These are phyloP conservation scores for Ginglymostoma cirratum DNA, from an alignment of 2,113 vertebrate species.

Conservation along the genomic window DNA sequence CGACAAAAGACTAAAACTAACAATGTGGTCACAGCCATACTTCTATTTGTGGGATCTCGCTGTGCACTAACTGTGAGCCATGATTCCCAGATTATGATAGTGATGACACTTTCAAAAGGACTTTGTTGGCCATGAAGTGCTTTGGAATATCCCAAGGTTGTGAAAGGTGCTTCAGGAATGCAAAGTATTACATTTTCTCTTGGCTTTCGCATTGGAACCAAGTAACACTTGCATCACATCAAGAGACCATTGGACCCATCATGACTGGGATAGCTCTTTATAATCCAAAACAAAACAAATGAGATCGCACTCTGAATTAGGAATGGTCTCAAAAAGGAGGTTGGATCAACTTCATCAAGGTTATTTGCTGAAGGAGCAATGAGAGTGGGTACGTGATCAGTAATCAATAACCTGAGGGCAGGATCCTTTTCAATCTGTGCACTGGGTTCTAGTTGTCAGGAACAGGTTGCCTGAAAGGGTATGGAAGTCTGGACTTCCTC, in stretches of 20 bases:
- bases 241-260: background rate
- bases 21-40: background rate
- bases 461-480: background rate
- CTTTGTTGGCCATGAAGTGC: background rate
- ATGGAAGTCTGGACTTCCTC: no score
- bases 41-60: background rate
- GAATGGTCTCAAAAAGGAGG: background rate
- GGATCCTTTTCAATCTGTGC: background rate
- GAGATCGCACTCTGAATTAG: background rate
- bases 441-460: background rate
- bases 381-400: background rate
- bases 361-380: no score
- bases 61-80: background rate
- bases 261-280: background rate
- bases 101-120: background rate
- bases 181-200: no score
- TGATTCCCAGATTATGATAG: background rate
- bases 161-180: no score
- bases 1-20: background rate
- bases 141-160: background rate
- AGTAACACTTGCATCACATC: background rate
- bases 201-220: background rate
- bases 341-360: no score
- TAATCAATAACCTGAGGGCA: background rate
- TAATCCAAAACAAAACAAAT: background rate